A percentile compares a stretch with the other conserved stretches of the same genome.
phyloP scores from a whole-genome alignment of 2,888 invertebrate species.

The Drosophila kuntzei region DNA sequence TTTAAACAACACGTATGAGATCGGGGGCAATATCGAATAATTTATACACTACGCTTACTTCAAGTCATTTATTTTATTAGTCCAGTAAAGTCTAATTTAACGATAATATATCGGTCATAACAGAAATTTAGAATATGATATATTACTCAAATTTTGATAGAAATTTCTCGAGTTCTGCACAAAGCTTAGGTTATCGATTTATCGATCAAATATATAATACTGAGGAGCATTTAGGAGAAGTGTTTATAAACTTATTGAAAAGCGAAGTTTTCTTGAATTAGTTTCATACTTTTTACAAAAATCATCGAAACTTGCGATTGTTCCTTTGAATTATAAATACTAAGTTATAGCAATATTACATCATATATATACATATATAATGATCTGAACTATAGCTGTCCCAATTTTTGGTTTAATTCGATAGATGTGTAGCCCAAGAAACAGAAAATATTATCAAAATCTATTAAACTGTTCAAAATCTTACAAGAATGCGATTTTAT shows the following conservation, averaged over 20 bases:
- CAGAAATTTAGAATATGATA: no score
- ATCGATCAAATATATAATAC: neutral
- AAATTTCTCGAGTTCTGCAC: neutral
- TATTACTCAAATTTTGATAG: neutral
- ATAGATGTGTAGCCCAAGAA: neutral
- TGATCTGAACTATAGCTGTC: no score
- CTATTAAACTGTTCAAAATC: neutral
- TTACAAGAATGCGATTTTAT: no score
- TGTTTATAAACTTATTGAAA: neutral
- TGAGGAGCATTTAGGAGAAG: neutral
- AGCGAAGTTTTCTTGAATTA: no score
- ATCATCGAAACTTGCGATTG: no score
- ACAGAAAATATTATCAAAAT: neutral
- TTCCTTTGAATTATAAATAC: no score
- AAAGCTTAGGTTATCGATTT: neutral
- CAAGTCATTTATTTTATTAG: neutral
- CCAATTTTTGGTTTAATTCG: no score
- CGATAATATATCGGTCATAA: neutral
- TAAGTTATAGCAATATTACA: no score
- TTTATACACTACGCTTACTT: constrained; percentile 15
- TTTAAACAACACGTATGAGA: constrained; percentile 26
- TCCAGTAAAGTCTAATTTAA: neutral
- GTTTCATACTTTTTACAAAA: neutral
- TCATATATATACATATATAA: no score
- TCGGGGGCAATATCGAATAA: neutral